These are phyloP conservation scores for Stenurella melanura DNA, from an alignment of 2,888 invertebrate genomes.

Conservation along the genomic window DNA sequence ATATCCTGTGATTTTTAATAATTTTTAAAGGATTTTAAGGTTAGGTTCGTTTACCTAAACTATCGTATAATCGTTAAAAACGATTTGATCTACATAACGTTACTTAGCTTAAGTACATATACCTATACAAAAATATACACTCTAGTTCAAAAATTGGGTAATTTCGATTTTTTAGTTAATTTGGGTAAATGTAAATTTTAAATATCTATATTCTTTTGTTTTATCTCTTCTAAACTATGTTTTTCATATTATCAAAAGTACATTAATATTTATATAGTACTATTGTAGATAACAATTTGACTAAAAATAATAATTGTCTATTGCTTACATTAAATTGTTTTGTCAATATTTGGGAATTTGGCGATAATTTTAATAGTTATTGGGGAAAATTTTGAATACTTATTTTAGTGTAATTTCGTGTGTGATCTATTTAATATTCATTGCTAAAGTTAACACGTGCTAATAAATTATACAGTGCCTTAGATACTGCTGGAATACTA, in stretches of 20 bases:
- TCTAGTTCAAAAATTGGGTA: too few species aligned
- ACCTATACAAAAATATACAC: too few species aligned
- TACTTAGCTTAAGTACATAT: too few species aligned
- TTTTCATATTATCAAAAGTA: slow-evolving; percentile 8
- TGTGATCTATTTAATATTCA: neutral
- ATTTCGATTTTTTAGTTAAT: too few species aligned
- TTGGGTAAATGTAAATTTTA: too few species aligned
- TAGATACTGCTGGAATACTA: neutral
- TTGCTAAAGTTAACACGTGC: neutral
- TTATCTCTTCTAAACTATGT: neutral
- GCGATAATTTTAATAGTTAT: slow-evolving; percentile 12
- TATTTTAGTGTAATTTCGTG: neutral
- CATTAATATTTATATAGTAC: slow-evolving; percentile 5
- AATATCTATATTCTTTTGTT: neutral
- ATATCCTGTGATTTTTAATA: slow-evolving; percentile 17
- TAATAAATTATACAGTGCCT: neutral
- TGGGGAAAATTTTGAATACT: slow-evolving; percentile 1
- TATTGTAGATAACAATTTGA: slow-evolving; percentile 6
- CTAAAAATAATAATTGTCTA: slow-evolving; percentile 24
- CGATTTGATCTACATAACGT: neutral
- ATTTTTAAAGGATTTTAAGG: slow-evolving; percentile 22
- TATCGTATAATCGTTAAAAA: neutral
- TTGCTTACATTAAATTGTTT: slow-evolving; percentile 19
- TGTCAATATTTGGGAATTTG: slow-evolving; percentile 26
- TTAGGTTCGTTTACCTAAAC: slow-evolving; percentile 38